phyloP scores from a whole-genome alignment of 2,113 vertebrate species.

The Euleptes europaea region DNA sequence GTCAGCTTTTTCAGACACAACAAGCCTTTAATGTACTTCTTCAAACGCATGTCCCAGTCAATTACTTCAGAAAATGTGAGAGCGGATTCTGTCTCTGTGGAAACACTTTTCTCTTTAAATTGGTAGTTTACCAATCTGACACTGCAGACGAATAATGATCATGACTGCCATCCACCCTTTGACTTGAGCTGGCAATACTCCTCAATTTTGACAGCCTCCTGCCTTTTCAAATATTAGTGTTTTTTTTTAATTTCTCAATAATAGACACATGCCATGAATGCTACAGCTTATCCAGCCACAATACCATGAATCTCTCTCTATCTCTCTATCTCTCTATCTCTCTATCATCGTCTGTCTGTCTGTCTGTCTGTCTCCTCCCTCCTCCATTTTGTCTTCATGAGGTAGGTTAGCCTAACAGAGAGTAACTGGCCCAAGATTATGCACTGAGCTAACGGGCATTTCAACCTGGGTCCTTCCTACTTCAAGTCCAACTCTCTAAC shows the following conservation, averaged over 20 bases:
- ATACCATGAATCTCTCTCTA: too few species aligned
- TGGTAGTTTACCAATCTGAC: neutral
- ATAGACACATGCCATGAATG: neutral
- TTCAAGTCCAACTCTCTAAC: too few species aligned
- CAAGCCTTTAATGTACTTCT: constrained; percentile 10
- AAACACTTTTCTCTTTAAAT: constrained; percentile 30
- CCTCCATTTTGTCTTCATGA: too few species aligned
- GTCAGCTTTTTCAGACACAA: constrained; percentile 26
- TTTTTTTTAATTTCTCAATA: neutral
- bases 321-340: too few species aligned
- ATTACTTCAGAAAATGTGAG: constrained; percentile 1
- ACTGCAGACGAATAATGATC: neutral
- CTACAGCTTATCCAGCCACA: neutral
- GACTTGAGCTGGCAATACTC: neutral
- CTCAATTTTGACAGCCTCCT: neutral
- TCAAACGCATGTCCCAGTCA: neutral
- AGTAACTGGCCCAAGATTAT: too few species aligned
- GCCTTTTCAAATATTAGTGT: neutral
- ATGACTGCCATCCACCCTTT: neutral
- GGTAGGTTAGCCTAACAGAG: too few species aligned
- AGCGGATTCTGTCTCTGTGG: neutral
- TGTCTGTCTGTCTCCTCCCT: too few species aligned
- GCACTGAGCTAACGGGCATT: too few species aligned
- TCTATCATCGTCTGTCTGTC: too few species aligned
- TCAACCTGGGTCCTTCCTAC: too few species aligned